Evolutionary conservation across 1,140 invertebrate species (phyloP), one percentile per base, ranked within the genome.

Genomic region (Rhizoglyphus robini): DNA sequence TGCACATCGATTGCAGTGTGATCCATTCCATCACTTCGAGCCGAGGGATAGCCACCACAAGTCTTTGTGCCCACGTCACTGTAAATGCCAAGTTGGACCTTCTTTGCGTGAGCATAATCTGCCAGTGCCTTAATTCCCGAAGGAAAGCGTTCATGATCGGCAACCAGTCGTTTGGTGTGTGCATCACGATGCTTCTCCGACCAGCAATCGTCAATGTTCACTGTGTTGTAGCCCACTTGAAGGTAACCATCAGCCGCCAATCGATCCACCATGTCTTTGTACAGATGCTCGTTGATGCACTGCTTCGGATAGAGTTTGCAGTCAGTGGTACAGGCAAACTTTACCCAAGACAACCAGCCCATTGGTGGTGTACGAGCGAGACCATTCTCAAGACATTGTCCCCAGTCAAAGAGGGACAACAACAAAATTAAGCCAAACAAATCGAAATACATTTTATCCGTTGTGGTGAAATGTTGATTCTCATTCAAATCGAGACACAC

Each of bases 121-220:
- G 88, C 80, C 29, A 96, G 79, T 67, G 83, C 84, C 76, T 87
- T 88, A 75, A 96, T 95, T 68, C 93, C 94, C 73, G 83, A 86
- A 1, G 93, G 92, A 77, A 97, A 97, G 67, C 94, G 75, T 65
- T 83, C 79, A 36, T 84, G 81, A 75, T 96, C 92, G 2, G 93
- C 82, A 60, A 90, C 84, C n/a, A 97, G 81, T 68, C 83, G 80
- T 71, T 85, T 84, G 34, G 38, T 67, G 36, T 30, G 30, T 25
- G 41, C 68, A 62, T 67, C 70, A 59, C 32, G 65, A 36, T 91
- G 77, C 69, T 86, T 85, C 69, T 89, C 88, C 61, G 90, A 76
- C 92, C 92, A 97, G 76, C 93, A 97, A 76, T 97, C 93, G 73
- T 97, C 93, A 54, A 97, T 84, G 74, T 91, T 95, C 62, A 96